phyloP scores from a whole-genome alignment of 2,797 vertebrate species.

The Emys orbicularis region DNA sequence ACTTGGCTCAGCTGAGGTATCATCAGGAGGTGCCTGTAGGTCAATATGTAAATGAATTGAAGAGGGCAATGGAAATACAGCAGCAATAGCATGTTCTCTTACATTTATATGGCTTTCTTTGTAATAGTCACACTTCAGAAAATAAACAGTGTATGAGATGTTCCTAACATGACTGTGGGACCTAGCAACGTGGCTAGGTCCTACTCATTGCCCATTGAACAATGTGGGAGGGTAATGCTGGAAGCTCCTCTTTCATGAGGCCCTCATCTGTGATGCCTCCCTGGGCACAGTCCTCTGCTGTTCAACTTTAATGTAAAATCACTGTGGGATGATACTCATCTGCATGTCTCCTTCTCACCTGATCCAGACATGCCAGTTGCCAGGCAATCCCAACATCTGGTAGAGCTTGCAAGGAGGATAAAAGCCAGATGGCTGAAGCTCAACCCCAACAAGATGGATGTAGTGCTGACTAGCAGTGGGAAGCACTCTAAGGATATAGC shows the following conservation, averaged over 20 bases:
- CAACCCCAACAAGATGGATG: background rate
- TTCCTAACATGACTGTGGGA: background rate
- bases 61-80: background rate
- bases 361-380: background rate
- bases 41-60: background rate
- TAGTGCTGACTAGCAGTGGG: background rate
- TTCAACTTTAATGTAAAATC: background rate
- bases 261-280: background rate
- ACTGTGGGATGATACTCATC: background rate
- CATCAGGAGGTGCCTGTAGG: background rate
- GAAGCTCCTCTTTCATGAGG: background rate
- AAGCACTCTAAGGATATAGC: background rate
- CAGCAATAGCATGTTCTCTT: background rate
- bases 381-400: background rate
- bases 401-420: background rate
- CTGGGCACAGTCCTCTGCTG: background rate
- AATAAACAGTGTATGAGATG: background rate
- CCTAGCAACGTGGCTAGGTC: background rate
- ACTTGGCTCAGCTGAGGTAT: background rate
- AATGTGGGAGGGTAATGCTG: background rate
- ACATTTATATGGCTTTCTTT: background rate
- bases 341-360: background rate
- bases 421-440: background rate
- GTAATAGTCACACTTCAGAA: background rate
- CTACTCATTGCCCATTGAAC: background rate